Conservation (phyloP, 2,888 invertebrate genomes). For the Mythimna pallens region DNA sequence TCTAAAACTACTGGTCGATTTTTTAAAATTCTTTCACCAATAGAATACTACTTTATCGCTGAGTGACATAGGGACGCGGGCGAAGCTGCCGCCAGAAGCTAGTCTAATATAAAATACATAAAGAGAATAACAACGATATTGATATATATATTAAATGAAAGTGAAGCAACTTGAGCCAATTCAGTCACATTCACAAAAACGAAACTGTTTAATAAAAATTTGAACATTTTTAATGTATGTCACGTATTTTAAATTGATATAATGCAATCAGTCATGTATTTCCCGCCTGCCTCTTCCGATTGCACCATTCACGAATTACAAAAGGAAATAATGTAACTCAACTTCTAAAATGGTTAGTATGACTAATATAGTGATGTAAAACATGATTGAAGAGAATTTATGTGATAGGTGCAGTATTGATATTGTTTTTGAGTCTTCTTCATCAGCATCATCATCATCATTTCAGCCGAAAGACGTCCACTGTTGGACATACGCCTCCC, state of each 20-base stretch:
- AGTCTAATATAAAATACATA: too few relatives aligned
- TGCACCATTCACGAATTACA: constrained; percentile 36
- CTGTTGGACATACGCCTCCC: too few relatives aligned
- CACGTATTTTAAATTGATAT: constrained; percentile 29
- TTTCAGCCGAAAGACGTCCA: too few relatives aligned
- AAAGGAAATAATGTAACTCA: constrained; percentile 36
- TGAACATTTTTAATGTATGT: constrained; percentile 7
- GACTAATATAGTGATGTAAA: constrained; percentile 44
- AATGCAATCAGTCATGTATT: constrained; percentile 7
- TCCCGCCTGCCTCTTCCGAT: neutral
- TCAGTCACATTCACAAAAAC: neutral
- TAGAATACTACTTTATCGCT: too few relatives aligned
- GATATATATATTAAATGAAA: constrained; percentile 5
- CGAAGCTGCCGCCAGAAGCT: too few relatives aligned
- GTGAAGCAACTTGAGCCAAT: constrained; percentile 10
- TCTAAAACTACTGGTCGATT: too few relatives aligned
- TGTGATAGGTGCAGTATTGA: neutral
- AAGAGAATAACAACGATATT: neutral
- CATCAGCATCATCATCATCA: too few relatives aligned
- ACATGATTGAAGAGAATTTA: neutral
- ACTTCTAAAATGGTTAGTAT: constrained; percentile 17
- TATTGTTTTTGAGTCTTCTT: neutral
- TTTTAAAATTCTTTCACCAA: too few relatives aligned
- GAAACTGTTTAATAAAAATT: neutral
- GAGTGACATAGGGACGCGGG: too few relatives aligned